Evolutionary conservation across 2,797 vertebrate species (phyloP).

Genomic region (Acipenser ruthenus): DNA sequence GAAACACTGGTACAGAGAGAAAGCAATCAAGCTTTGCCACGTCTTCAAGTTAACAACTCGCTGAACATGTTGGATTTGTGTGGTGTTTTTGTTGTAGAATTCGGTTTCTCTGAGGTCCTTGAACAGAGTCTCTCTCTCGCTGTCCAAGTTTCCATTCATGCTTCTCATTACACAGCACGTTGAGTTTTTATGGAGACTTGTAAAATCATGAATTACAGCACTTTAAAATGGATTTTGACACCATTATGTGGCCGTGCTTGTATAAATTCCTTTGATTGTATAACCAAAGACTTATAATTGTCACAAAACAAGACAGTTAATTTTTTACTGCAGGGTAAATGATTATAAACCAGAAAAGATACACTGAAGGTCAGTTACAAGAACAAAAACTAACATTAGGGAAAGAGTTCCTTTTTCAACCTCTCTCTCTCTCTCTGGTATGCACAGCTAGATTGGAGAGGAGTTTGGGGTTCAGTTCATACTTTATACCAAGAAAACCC

Average conservation of each 20-base stretch:
- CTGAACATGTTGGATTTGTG: background rate
- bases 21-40: background rate
- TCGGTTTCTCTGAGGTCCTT: constrained; percentile 25
- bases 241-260: constrained; percentile 57
- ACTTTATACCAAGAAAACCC: background rate
- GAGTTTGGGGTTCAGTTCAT: background rate
- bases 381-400: constrained; percentile 27
- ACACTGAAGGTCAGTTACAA: constrained; percentile 45
- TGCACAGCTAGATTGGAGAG: background rate
- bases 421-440: background rate
- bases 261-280: constrained; percentile 57
- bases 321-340: constrained; percentile 68
- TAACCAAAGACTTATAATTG: constrained; percentile 51
- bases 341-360: constrained; percentile 62
- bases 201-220: constrained; percentile 70
- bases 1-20: background rate
- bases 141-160: constrained; percentile 61
- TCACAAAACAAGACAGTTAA: constrained; percentile 67
- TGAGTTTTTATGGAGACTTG: constrained; percentile 68
- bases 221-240: constrained; percentile 70
- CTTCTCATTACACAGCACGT: constrained; percentile 62
- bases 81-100: background rate
- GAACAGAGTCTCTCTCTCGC: constrained; percentile 27
- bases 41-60: constrained; percentile 4
- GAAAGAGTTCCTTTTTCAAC: constrained; percentile 29